A percentile compares a stretch with the other conserved stretches of the same genome.
Evolutionary conservation across 2,797 vertebrate genomes (phyloP).

Genomic region (Sebastes trivittatus): DNA sequence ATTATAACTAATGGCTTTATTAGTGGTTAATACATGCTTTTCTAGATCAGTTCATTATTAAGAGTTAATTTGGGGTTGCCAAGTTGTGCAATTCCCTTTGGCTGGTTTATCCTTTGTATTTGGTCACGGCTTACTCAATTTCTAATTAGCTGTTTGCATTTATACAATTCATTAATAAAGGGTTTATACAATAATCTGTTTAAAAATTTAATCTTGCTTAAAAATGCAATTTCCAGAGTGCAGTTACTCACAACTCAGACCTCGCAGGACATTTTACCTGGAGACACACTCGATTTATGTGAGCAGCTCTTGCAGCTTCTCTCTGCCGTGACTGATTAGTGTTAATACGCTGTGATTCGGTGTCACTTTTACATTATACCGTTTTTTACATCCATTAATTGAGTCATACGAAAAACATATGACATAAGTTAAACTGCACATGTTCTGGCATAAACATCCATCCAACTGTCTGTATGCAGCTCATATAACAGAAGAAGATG

Average conservation of each 20-base stretch:
- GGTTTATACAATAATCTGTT: neutral
- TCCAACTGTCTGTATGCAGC: neutral
- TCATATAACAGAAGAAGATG: neutral
- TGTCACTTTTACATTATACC: neutral
- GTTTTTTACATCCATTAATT: neutral
- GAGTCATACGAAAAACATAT: neutral
- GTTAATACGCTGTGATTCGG: conserved; percentile 5
- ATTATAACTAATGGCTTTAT: neutral
- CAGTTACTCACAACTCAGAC: neutral
- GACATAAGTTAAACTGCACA: neutral
- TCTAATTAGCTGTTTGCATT: neutral
- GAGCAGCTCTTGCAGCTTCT: neutral
- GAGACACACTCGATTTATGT: neutral
- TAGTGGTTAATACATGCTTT: neutral
- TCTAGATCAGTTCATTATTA: neutral
- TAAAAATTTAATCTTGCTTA: neutral
- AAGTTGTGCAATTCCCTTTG: neutral
- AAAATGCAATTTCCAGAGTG: neutral
- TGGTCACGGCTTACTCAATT: neutral
- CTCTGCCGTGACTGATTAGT: conserved; percentile 20
- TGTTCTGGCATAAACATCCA: conserved; percentile 12
- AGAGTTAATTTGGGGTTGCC: neutral
- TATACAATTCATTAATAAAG: neutral
- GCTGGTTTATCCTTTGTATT: neutral
- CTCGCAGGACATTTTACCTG: too few species aligned